Conservation (phyloP, 1,140 invertebrate genomes). For the Panagrolaimus sp. region DNA sequence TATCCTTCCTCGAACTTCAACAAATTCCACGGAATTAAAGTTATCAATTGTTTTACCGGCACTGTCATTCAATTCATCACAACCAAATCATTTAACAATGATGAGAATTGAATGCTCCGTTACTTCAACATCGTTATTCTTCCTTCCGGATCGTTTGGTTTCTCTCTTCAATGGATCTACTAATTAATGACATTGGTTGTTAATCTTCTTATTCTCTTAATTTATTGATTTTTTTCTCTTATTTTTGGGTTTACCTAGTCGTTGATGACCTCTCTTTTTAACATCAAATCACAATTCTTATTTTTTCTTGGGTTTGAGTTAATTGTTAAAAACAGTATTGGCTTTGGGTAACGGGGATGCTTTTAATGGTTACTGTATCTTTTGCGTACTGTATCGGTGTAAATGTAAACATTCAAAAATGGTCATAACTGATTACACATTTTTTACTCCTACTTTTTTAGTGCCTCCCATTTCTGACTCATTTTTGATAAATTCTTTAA, state of each 20-base stretch:
- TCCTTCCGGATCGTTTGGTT: constrained; percentile 27
- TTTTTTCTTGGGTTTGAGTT: too few species aligned
- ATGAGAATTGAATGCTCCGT: constrained; percentile 38
- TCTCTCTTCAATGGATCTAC: constrained; percentile 32
- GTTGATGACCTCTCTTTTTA: too few species aligned
- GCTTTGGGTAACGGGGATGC: too few species aligned
- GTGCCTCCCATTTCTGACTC: too few species aligned
- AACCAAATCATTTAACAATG: constrained; percentile 32
- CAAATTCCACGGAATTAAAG: constrained; percentile 34
- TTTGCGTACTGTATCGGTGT: too few species aligned
- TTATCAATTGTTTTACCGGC: constrained; percentile 34
- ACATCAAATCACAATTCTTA: too few species aligned
- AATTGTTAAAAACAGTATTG: too few species aligned
- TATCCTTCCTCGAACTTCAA: constrained; percentile 26
- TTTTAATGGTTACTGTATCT: too few species aligned
- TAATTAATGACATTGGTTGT: not conserved
- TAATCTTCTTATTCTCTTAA: not conserved
- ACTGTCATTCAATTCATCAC: constrained; percentile 8
- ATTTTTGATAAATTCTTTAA: too few species aligned
- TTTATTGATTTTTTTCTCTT: not conserved
- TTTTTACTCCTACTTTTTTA: too few species aligned
- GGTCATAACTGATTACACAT: too few species aligned
- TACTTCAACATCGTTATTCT: constrained; percentile 29
- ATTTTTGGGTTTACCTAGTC: not conserved
- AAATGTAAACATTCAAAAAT: too few species aligned